Base-by-base conservation (phyloP, 1,140 invertebrate species). In the Heliconius nattereri region DNA sequence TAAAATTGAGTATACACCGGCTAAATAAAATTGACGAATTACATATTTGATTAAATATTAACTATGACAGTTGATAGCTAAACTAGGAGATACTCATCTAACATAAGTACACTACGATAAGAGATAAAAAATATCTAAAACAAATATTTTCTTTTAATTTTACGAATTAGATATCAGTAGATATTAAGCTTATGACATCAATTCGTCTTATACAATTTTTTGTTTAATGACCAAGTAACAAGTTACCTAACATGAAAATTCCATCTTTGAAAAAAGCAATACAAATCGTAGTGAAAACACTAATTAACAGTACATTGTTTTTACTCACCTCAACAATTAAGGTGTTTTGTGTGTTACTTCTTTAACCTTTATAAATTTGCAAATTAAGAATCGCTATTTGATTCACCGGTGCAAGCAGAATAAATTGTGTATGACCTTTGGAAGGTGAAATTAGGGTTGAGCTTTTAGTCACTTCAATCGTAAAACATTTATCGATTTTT, bases 391-490 rank as follows among this genome's bases (percentile, higher is more conserved):
- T 71, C 78, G 74, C 37, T 72, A 66, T 26, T 26, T 26, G 13
- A 40, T 35, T 72, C n/a, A 32, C 71, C 73, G 57, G 26, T 72
- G 70, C 77, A 79, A 78, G 54, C 16, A 79, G 76, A 71, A 78
- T 73, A 81, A 81, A 78, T 84, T 80, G 79, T 60, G 52, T 91
- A 89, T 91, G 89, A 92, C 92, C 90, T 94, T 91, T 82, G 86
- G 90, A 92, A 93, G 92, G 91, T 92, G 91, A 93, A 89, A 89
- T 74, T 91, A 91, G 91, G 73, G 89, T 71, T 84, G 87, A 16
- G 37, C 78, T 40, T 40, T 35, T 74, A 60, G 35, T 13, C 11
- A 66, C 29, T 54, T 54, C n/a, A 72, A 49, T 71, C 37, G 32
- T 76, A 45, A 71, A 45, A 3, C 49, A 77, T 32, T 77, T 70